Percentiles rank a stretch among this genome's conserved stretches.
phyloP scores from a whole-genome alignment of 2,888 invertebrate genomes.

The Machimus rusticus region DNA sequence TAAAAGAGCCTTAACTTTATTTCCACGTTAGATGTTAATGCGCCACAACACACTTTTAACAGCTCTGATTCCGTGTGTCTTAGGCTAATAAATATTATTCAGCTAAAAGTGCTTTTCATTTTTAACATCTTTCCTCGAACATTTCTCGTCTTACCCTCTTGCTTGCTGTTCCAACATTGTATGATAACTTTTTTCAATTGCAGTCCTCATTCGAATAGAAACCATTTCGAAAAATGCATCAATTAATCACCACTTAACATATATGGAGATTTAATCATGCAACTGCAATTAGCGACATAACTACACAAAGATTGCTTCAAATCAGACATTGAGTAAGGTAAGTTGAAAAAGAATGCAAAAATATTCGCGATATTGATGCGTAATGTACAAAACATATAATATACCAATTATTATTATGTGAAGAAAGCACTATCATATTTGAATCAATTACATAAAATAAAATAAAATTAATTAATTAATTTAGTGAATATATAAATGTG shows the following conservation, averaged over 20 bases:
- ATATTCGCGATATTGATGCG: no score
- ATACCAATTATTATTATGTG: no score
- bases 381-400: no score
- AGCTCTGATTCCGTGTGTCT: background rate
- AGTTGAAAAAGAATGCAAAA: background rate
- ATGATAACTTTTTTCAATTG: no score
- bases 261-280: background rate
- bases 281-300: background rate
- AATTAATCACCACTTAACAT: no score
- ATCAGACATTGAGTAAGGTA: background rate
- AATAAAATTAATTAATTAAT: no score
- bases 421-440: no score
- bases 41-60: slow-evolving; percentile 5
- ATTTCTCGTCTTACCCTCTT: no score
- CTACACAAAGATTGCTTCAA: no score
- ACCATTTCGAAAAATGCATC: background rate
- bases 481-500: no score
- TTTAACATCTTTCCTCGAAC: background rate
- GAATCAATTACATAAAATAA: no score
- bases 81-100: slow-evolving; percentile 10
- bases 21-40: background rate
- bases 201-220: background rate
- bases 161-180: no score
- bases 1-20: slow-evolving; percentile 10
- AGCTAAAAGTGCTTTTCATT: background rate